A percentile compares a stretch with the other conserved stretches of the same genome.
Conservation (phyloP, 2,888 invertebrate species). For the Dolichomitus sp. region DNA sequence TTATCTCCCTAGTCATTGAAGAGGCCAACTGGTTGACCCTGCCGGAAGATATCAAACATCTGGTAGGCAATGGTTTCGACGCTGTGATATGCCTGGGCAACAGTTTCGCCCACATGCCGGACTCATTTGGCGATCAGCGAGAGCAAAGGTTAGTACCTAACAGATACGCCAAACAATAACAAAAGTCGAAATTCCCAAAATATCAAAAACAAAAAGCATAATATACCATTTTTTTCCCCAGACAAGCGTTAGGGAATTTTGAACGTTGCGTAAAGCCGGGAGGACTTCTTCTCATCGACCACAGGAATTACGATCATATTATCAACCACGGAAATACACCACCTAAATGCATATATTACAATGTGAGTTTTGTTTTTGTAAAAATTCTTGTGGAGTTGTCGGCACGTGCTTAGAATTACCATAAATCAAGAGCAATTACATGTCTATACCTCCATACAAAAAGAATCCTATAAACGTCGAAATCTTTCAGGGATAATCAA, state of each 20-base stretch:
- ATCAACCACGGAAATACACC: conserved; percentile 93
- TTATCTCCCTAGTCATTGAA: conserved; percentile 91
- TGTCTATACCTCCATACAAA: too few species aligned
- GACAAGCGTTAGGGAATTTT: conserved; percentile 93
- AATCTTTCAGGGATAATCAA: too few species aligned
- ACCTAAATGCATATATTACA: conserved; percentile 95
- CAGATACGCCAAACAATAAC: neutral
- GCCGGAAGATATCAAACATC: conserved; percentile 90
- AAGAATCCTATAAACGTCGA: too few species aligned
- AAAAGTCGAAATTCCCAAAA: neutral
- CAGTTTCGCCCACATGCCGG: conserved; percentile 96
- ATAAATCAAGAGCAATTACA: too few species aligned
- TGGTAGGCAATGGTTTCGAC: conserved; percentile 91
- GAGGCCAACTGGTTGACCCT: conserved; percentile 97
- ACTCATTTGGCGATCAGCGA: conserved; percentile 92
- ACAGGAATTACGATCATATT: conserved; percentile 95
- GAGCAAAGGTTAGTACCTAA: conserved; percentile 89
- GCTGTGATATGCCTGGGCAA: conserved; percentile 96
- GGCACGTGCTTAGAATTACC: too few species aligned
- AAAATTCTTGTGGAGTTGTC: neutral
- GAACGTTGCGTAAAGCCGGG: conserved; percentile 94
- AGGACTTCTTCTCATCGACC: conserved; percentile 94
- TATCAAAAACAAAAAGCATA: neutral
- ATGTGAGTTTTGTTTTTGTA: conserved; percentile 89
- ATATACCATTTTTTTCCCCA: conserved; percentile 72